Evolutionary conservation across 1,140 invertebrate species (phyloP).

Genomic region (Homarus americanus): DNA sequence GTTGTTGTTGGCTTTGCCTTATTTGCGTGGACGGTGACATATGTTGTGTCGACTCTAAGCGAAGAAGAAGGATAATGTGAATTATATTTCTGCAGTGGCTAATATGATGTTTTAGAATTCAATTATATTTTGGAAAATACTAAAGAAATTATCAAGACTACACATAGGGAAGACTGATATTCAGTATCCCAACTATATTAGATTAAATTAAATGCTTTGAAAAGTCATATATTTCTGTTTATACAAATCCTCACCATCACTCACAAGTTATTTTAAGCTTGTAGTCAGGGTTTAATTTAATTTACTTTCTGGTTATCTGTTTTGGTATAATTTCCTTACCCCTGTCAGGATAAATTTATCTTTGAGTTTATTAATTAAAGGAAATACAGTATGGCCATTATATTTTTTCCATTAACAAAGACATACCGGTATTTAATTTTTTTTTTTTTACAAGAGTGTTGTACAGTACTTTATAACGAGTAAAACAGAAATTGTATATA

Average conservation of each 20-base stretch:
- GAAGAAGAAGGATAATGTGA: constrained; percentile 58
- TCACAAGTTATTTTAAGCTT: not conserved
- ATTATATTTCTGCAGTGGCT: not conserved
- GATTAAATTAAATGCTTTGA: not conserved
- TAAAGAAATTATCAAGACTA: not conserved
- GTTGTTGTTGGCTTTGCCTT: constrained; percentile 90
- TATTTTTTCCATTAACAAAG: no score
- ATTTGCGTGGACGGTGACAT: constrained; percentile 92
- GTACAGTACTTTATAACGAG: no score
- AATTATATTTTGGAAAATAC: not conserved
- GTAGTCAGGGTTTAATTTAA: not conserved
- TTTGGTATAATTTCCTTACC: not conserved
- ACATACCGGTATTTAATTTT: no score
- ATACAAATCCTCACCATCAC: not conserved
- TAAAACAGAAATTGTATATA: no score
- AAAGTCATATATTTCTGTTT: not conserved
- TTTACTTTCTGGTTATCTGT: not conserved
- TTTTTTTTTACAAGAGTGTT: no score
- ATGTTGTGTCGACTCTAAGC: constrained; percentile 83
- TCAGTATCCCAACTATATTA: not conserved
- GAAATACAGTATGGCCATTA: no score
- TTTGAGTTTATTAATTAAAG: no score
- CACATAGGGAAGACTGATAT: not conserved
- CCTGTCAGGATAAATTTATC: no score
- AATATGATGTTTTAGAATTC: not conserved